phyloP scores from a whole-genome alignment of 2,797 vertebrate species.

The Cyprinodon diabolis region DNA sequence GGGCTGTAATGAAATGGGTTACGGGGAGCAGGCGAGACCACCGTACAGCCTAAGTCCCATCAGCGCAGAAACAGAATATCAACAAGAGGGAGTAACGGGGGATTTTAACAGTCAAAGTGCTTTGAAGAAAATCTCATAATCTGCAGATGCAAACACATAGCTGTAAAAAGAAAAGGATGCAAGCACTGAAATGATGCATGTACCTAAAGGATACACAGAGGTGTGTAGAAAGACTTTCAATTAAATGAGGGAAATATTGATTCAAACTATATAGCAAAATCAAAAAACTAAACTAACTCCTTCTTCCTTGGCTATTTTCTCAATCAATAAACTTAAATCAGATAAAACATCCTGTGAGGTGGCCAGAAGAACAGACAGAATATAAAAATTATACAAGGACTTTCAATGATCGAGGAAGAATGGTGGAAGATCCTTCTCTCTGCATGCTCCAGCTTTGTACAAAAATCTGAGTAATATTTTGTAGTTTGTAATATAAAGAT shows the following conservation, averaged over 20 bases:
- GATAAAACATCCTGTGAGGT: too few relatives aligned
- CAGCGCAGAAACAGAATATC: constrained; percentile 56
- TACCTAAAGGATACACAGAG: constrained; percentile 32
- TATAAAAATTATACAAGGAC: not conserved
- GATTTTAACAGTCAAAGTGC: constrained; percentile 48
- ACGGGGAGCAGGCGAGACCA: constrained; percentile 46
- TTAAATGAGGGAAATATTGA: too few relatives aligned
- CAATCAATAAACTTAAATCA: too few relatives aligned
- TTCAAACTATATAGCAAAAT: too few relatives aligned
- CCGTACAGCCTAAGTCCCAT: constrained; percentile 53
- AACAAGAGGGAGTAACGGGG: constrained; percentile 39
- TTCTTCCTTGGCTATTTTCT: too few relatives aligned
- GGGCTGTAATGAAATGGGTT: constrained; percentile 65
- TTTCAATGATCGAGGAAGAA: not conserved
- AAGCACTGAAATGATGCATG: constrained; percentile 30
- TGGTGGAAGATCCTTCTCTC: not conserved
- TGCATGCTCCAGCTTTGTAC: not conserved
- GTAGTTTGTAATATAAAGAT: too few relatives aligned
- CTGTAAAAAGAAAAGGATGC: constrained; percentile 25
- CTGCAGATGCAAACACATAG: constrained; percentile 27
- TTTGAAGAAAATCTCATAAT: constrained; percentile 35
- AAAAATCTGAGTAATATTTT: not conserved
- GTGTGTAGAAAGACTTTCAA: not conserved
- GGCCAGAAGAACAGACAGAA: too few relatives aligned
- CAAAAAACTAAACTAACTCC: too few relatives aligned